Conservation (phyloP, 2,888 invertebrate species). For the Ditula angustiorana region DNA sequence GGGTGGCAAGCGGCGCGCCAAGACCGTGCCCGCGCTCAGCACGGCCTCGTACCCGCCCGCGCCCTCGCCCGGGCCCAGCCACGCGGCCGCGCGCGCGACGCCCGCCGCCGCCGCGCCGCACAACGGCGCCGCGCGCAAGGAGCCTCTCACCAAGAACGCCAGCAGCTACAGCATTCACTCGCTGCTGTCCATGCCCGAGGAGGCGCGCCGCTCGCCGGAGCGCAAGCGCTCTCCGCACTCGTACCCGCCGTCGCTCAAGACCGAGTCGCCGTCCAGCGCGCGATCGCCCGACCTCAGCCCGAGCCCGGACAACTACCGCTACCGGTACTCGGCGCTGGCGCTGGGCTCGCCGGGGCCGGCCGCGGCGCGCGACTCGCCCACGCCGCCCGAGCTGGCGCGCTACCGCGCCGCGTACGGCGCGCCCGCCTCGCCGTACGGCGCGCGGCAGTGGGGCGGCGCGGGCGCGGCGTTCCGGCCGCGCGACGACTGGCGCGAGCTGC, state of each 20-base stretch:
- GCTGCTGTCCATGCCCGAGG: conserved; percentile 88
- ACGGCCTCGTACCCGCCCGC: conserved; percentile 56
- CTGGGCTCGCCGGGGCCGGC: conserved; percentile 67
- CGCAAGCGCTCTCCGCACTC: conserved; percentile 70
- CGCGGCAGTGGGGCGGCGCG: conserved; percentile 48
- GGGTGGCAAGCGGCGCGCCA: conserved; percentile 86
- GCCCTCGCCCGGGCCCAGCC: conserved; percentile 56
- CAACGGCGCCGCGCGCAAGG: conserved; percentile 64
- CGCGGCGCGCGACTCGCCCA: conserved; percentile 66
- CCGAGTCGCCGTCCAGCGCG: conserved; percentile 73
- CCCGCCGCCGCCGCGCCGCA: conserved; percentile 50
- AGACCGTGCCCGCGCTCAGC: conserved; percentile 75
- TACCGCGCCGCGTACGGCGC: conserved; percentile 69
- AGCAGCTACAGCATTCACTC: conserved; percentile 95
- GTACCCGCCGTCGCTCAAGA: conserved; percentile 63
- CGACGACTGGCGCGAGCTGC: conserved; percentile 67
- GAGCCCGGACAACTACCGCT: conserved; percentile 74
- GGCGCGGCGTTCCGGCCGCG: conserved; percentile 54
- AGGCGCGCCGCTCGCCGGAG: conserved; percentile 63
- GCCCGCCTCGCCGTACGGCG: conserved; percentile 49
- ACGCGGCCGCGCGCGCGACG: conserved; percentile 58
- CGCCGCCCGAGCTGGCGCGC: conserved; percentile 67
- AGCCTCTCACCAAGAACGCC: conserved; percentile 75
- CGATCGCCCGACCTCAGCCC: conserved; percentile 76
- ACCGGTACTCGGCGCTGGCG: conserved; percentile 67